Base-by-base conservation (phyloP, 1,140 invertebrate species). In the Polyergus mexicanus region DNA sequence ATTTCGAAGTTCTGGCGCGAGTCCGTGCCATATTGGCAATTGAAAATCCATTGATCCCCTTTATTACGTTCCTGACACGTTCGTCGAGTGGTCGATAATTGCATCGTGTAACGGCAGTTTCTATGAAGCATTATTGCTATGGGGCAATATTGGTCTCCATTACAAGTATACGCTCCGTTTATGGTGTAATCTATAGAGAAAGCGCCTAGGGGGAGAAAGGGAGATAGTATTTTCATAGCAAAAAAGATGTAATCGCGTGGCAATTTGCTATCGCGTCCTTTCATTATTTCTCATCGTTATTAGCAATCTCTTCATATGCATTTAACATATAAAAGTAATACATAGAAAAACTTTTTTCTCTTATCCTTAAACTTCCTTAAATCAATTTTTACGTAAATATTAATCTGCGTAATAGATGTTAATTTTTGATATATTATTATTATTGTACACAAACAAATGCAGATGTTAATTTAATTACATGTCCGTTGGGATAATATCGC, bases 31-130 rank as follows among this genome's bases (percentile, higher is more conserved):
- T 75, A 44, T 51, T 63, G 22, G 25, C 56, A 72, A 89, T 69
- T 68, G 85, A 85, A 90, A 87, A 78, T 84, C 62, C 69, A 75
- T 84, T 89, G 85, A 90, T 89, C 69, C 69, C 75, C 68, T 90
- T 89, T 75, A 90, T 90, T 87, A 87, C 68, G 78, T 58, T 87
- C 35, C 74, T 35, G 88, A 90, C 88, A 89, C 88, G 88, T 90
- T 84, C 88, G 62, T 65, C 7, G 44, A 63, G 35, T 75, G 66
- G 78, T 87, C 85, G 78, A 89, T 87, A 78, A 86, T 62, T 78
- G 54, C 35, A 54, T 38, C 51, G 41, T 35, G 77, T 60, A 74
- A 41, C 66, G 62, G 54, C 68, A 81, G 66, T 88, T 54, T 68
- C 63, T 68, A 58, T 58, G 69, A 75, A 54, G 69, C 77, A 88